Conservation (phyloP, 2,113 vertebrate genomes). For the Odocoileus virginianus region DNA sequence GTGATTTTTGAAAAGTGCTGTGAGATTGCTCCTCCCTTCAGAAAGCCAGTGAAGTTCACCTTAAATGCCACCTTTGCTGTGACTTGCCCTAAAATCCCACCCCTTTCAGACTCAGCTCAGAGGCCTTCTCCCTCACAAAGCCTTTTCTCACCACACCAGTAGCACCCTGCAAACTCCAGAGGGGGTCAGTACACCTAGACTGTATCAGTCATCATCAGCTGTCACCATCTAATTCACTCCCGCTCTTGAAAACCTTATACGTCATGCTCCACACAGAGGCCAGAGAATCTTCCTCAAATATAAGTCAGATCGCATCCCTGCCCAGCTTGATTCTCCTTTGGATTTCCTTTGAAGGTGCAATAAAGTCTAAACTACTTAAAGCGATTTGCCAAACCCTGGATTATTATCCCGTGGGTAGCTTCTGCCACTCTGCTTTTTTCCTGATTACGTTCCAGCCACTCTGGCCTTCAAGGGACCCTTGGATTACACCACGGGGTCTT, state of each 20-base stretch:
- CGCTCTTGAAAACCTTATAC: background rate
- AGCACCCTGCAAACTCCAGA: background rate
- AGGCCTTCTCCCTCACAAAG: background rate
- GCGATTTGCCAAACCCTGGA: background rate
- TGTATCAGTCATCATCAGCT: background rate
- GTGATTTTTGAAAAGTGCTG: conserved; percentile 12
- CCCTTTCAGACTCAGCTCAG: background rate
- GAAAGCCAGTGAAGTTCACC: background rate
- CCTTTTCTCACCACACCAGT: background rate
- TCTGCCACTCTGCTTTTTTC: background rate
- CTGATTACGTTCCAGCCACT: background rate
- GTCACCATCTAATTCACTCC: background rate
- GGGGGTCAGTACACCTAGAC: no score
- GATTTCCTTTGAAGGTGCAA: background rate
- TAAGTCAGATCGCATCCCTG: background rate
- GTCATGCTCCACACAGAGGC: background rate
- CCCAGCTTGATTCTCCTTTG: background rate
- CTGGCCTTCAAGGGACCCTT: background rate
- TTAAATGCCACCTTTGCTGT: background rate
- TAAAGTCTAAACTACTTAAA: background rate
- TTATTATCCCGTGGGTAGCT: background rate
- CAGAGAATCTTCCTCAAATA: background rate
- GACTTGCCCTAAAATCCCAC: background rate
- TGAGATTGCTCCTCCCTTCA: background rate
- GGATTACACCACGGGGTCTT: background rate